Evolutionary conservation across 2,888 invertebrate species (phyloP).

Genomic region (Melangyna quadrimaculata): DNA sequence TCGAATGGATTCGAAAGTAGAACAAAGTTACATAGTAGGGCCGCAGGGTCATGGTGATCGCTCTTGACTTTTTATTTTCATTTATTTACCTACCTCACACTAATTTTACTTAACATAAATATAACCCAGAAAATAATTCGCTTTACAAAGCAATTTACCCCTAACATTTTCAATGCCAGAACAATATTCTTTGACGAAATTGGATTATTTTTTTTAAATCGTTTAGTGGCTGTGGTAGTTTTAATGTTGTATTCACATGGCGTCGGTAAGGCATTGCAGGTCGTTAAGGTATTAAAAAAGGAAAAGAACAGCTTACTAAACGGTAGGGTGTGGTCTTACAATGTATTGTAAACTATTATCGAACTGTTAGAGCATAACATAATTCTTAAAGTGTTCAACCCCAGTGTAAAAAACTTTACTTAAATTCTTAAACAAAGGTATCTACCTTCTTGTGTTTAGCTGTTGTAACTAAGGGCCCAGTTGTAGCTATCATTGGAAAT

Average conservation of each 20-base stretch:
- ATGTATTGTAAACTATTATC: neutral
- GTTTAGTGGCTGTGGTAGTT: neutral
- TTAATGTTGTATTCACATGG: neutral
- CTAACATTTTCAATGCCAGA: neutral
- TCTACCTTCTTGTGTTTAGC: too few relatives aligned
- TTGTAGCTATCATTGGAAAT: too few relatives aligned
- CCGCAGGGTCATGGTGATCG: too few relatives aligned
- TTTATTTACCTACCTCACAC: too few relatives aligned
- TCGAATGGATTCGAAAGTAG: too few relatives aligned
- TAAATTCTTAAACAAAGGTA: too few relatives aligned
- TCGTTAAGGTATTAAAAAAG: neutral
- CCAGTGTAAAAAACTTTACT: neutral
- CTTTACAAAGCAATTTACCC: neutral
- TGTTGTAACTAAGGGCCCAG: too few relatives aligned
- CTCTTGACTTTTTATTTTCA: too few relatives aligned
- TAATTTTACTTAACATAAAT: neutral
- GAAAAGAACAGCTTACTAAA: neutral
- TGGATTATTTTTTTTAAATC: slow-evolving; percentile 8
- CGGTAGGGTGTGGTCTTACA: neutral
- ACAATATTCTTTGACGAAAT: neutral
- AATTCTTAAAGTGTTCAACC: neutral
- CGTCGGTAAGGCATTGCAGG: too few relatives aligned
- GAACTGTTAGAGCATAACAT: neutral
- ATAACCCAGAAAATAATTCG: neutral
- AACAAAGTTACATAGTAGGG: too few relatives aligned